phyloP scores from a whole-genome alignment of 2,113 vertebrate genomes.

The Nymphicus hollandicus region DNA sequence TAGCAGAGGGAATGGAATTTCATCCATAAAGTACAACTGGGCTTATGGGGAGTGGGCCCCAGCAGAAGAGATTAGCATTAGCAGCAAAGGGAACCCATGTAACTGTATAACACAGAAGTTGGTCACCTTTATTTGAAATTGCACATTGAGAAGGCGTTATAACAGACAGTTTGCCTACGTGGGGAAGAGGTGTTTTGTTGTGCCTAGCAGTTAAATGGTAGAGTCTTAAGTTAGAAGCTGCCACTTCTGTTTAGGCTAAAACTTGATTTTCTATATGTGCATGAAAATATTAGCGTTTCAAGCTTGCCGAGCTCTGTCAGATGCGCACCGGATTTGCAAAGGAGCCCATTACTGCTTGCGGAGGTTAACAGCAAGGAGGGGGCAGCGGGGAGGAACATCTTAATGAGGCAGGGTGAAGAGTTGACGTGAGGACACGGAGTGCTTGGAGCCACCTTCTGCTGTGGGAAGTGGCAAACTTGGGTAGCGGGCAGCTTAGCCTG shows the following conservation, averaged over 20 bases:
- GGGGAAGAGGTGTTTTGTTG: constrained; percentile 55
- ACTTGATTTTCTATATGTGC: not conserved
- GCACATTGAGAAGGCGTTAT: not conserved
- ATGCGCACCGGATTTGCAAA: not conserved
- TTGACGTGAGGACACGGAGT: not conserved
- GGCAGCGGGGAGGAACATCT: not conserved
- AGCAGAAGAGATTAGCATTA: not conserved
- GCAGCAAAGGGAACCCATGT: not conserved
- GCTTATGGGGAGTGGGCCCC: not conserved
- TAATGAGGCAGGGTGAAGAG: constrained; percentile 28
- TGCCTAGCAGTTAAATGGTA: constrained; percentile 1
- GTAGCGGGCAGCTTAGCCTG: fast-evolving
- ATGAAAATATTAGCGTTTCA: not conserved
- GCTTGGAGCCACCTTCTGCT: constrained; percentile 11
- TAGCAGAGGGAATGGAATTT: not conserved
- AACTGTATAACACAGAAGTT: not conserved
- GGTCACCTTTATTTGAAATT: not conserved
- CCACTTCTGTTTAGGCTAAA: constrained; percentile 37
- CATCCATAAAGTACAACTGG: not conserved
- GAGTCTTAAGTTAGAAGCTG: constrained; percentile 46
- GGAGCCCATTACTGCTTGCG: not conserved
- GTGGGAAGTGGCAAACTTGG: fast-evolving
- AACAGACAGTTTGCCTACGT: not conserved
- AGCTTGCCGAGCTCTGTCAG: not conserved
- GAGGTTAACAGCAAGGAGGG: not conserved